Conservation (phyloP, 2,113 vertebrate species). For the Clarias macrocephalus region DNA sequence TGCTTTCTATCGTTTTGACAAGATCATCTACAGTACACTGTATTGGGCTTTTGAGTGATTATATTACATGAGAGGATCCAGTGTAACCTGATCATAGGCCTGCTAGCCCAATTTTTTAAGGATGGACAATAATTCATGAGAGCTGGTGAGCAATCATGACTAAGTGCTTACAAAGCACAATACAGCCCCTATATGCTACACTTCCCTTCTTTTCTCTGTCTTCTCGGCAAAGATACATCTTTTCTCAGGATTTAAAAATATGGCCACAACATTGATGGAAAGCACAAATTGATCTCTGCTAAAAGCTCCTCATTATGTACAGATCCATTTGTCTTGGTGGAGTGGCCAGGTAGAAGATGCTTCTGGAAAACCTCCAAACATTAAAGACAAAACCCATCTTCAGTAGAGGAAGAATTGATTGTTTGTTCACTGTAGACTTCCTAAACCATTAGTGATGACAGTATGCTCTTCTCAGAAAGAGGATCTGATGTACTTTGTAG, state of each 20-base stretch:
- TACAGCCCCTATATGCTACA: background rate
- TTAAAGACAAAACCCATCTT: constrained; percentile 59
- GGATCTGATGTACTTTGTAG: background rate
- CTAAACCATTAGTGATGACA: constrained; percentile 47
- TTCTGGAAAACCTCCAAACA: constrained; percentile 66
- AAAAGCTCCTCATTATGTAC: constrained; percentile 70
- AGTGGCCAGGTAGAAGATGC: constrained; percentile 60
- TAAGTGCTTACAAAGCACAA: constrained; percentile 40
- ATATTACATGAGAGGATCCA: constrained; percentile 1
- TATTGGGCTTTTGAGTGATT: constrained; percentile 32
- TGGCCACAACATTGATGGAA: constrained; percentile 50
- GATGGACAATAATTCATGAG: constrained; percentile 15
- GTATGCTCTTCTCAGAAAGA: background rate
- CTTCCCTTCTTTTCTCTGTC: background rate
- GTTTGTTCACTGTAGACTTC: constrained; percentile 53
- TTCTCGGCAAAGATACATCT: constrained; percentile 24
- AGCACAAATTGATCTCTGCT: constrained; percentile 67
- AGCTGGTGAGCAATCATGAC: constrained; percentile 26
- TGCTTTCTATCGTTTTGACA: constrained; percentile 13
- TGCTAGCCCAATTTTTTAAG: constrained; percentile 19
- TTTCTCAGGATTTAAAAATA: constrained; percentile 35
- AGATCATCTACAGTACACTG: background rate
- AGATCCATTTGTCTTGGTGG: constrained; percentile 62
- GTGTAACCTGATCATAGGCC: constrained; percentile 11
- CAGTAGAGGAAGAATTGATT: constrained; percentile 50